These are phyloP conservation scores for Agonopterix subpropinquella DNA, from an alignment of 2,888 invertebrate species.

Conservation along the genomic window DNA sequence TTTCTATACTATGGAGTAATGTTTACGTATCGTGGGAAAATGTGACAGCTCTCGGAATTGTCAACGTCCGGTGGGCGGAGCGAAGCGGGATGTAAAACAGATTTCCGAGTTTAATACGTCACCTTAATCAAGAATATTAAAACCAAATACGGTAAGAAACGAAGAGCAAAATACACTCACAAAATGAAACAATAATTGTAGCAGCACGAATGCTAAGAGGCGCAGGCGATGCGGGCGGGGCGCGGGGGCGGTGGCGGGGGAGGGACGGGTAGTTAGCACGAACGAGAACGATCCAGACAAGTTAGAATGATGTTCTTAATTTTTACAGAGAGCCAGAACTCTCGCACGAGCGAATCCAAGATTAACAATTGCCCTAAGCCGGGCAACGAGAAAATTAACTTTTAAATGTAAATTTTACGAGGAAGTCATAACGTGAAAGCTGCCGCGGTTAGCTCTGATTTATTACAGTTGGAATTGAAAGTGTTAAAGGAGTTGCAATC, in stretches of 20 bases:
- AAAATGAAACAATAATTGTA: constrained; percentile 8
- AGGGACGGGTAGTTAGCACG: background rate
- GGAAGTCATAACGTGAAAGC: constrained; percentile 73
- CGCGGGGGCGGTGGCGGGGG: too few relatives aligned
- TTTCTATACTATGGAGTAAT: too few relatives aligned
- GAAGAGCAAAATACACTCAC: constrained; percentile 1
- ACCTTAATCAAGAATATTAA: too few relatives aligned
- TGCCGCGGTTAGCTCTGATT: constrained; percentile 71
- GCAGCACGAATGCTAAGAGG: background rate
- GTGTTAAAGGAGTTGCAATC: constrained; percentile 74
- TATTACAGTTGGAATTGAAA: constrained; percentile 71
- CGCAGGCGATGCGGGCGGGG: background rate
- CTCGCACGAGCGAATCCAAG: constrained; percentile 51
- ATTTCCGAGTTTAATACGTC: too few relatives aligned
- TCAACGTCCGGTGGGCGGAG: too few relatives aligned
- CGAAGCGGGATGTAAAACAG: too few relatives aligned
- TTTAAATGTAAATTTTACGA: constrained; percentile 75
- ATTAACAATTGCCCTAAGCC: constrained; percentile 68
- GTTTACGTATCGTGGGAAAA: too few relatives aligned
- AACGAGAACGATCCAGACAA: constrained; percentile 18
- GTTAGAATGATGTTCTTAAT: constrained; percentile 44
- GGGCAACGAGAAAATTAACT: constrained; percentile 68
- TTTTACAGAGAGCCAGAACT: constrained; percentile 30
- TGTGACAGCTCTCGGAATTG: too few relatives aligned
- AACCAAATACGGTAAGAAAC: background rate